phyloP scores from a whole-genome alignment of 2,113 vertebrate species.

The Pachyramphus minor region DNA sequence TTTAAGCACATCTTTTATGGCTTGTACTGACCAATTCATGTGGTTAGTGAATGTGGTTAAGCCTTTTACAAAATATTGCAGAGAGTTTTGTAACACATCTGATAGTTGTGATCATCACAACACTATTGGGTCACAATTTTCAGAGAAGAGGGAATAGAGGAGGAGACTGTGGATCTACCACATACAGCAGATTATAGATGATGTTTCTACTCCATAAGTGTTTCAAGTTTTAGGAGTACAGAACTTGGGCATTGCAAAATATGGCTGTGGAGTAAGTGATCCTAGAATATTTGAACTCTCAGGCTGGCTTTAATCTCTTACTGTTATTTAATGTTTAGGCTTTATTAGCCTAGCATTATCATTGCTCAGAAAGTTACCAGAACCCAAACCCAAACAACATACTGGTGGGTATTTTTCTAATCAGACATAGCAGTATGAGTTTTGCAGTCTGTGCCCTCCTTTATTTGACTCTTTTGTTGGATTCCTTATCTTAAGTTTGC shows the following conservation, averaged over 20 bases:
- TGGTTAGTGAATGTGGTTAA: neutral
- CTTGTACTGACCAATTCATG: neutral
- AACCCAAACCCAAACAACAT: neutral
- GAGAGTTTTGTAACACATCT: neutral
- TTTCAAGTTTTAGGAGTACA: neutral
- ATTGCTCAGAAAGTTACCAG: neutral
- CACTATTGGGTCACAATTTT: neutral
- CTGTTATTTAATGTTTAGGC: neutral
- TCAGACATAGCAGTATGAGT: neutral
- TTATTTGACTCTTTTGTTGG: neutral
- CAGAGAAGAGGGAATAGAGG: neutral
- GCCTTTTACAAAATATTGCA: neutral
- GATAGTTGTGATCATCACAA: neutral
- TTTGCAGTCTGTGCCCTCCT: neutral
- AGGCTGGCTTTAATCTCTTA: neutral
- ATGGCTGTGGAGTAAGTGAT: neutral
- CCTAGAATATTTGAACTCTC: neutral
- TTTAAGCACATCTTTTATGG: neutral
- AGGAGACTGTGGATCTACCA: neutral
- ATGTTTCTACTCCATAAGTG: neutral
- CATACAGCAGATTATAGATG: neutral
- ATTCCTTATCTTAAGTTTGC: neutral
- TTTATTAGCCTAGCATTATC: neutral
- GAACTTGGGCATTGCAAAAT: neutral
- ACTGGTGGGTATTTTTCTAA: neutral